Evolutionary conservation across 2,113 vertebrate genomes (phyloP).

Genomic region (Carettochelys insculpta): DNA sequence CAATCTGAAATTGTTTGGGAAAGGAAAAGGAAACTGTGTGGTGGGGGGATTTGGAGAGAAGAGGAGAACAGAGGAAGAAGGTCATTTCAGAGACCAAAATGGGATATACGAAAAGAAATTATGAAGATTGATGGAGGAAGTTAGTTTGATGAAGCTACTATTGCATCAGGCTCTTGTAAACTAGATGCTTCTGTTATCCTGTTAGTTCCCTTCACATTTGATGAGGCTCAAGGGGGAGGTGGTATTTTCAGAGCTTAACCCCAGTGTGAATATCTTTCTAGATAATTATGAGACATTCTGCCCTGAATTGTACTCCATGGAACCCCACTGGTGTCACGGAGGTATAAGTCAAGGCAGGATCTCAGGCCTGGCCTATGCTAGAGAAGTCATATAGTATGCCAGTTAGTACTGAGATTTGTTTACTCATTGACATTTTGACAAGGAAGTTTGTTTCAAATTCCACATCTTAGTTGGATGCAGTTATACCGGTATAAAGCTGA

Average conservation of each 20-base stretch:
- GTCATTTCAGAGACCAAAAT: neutral
- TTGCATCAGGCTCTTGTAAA: slow-evolving; percentile 11
- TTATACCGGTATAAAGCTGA: accelerated
- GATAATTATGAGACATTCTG: neutral
- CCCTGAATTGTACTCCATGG: neutral
- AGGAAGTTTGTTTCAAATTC: too few relatives aligned
- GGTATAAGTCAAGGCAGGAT: neutral
- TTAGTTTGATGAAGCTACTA: neutral
- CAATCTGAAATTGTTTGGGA: slow-evolving; percentile 58
- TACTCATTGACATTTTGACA: too few relatives aligned
- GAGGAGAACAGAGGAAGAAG: slow-evolving; percentile 41
- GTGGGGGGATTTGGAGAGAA: neutral
- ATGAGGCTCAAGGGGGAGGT: neutral
- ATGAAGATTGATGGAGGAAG: slow-evolving; percentile 53
- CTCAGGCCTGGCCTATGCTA: accelerated
- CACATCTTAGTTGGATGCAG: neutral
- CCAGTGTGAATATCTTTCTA: neutral
- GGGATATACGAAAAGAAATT: neutral
- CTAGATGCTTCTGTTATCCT: neutral
- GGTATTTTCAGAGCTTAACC: accelerated
- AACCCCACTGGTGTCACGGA: neutral
- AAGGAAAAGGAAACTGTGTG: slow-evolving; percentile 60
- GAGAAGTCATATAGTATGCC: accelerated
- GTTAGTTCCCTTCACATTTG: neutral
- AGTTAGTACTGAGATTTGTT: neutral